Conservation (phyloP, 1,140 invertebrate genomes). For the Chironomus striatipennis region DNA sequence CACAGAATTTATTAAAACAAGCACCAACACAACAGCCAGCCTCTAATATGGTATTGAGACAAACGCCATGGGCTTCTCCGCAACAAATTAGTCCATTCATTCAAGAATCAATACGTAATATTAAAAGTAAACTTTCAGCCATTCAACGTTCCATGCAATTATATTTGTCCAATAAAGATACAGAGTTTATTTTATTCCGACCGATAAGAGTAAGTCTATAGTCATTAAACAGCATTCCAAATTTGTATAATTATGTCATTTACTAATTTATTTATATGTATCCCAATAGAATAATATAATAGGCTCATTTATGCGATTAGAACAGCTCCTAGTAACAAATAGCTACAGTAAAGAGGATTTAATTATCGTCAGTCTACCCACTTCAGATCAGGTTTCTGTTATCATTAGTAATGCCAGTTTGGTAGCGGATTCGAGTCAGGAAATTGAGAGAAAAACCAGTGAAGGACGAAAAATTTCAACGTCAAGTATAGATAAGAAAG, state of each 20-base stretch:
- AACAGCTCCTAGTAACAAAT: conserved; percentile 60
- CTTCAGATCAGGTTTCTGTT: conserved; percentile 85
- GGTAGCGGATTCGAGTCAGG: conserved; percentile 35
- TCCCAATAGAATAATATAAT: conserved; percentile 75
- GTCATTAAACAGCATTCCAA: not conserved
- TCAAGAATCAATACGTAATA: conserved; percentile 55
- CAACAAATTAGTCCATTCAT: conserved; percentile 50
- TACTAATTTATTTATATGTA: conserved; percentile 26
- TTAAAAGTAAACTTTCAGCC: conserved; percentile 69
- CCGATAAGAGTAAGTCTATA: conserved; percentile 75
- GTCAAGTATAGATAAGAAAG: conserved; percentile 21
- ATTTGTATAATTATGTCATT: too few species aligned
- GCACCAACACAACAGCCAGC: conserved; percentile 25
- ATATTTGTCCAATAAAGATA: conserved; percentile 93
- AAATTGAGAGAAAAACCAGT: not conserved
- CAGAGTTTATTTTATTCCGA: conserved; percentile 89
- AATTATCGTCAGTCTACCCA: conserved; percentile 75
- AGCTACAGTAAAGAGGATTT: conserved; percentile 73
- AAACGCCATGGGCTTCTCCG: conserved; percentile 44
- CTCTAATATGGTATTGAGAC: conserved; percentile 34
- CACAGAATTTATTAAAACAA: conserved; percentile 38
- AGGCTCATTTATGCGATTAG: conserved; percentile 72
- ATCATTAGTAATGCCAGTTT: conserved; percentile 68
- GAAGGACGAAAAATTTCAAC: not conserved
- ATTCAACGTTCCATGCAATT: conserved; percentile 85